A percentile compares a stretch with the other conserved stretches of the same genome.
Conservation (phyloP, 1,140 invertebrate genomes). For the Drosophila kanapiae region DNA sequence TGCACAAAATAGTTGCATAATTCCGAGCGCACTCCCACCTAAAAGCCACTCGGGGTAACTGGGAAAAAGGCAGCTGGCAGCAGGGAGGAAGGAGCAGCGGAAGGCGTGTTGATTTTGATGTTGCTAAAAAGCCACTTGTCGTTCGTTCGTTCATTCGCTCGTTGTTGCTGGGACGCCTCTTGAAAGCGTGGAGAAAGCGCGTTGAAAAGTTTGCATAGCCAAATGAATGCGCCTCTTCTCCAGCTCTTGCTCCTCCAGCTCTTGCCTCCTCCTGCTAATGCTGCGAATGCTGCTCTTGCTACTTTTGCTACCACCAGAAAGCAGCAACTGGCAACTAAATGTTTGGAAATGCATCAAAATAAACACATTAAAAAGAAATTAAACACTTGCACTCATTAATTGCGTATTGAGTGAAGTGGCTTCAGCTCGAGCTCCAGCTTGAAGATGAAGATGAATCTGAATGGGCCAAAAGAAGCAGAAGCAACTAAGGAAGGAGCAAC, state of each 20-base stretch:
- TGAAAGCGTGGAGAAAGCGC: constrained; percentile 59
- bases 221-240: constrained; percentile 63
- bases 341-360: constrained; percentile 78
- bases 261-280: neutral
- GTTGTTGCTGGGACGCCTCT: constrained; percentile 52
- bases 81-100: constrained; percentile 10
- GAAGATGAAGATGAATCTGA: constrained; percentile 10
- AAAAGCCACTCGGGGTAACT: constrained; percentile 64
- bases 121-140: constrained; percentile 80
- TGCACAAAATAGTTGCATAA: constrained; percentile 79
- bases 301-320: neutral
- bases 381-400: constrained; percentile 72
- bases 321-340: constrained; percentile 50
- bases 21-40: constrained; percentile 54
- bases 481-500: constrained; percentile 4
- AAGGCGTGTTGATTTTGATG: constrained; percentile 77
- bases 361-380: constrained; percentile 81
- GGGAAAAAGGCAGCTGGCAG: constrained; percentile 1
- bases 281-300: neutral
- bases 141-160: constrained; percentile 20
- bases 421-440: neutral
- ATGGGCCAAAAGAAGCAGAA: neutral
- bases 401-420: constrained; percentile 61
- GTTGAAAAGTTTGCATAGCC: constrained; percentile 81
- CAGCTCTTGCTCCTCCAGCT: neutral